phyloP scores from a whole-genome alignment of 2,888 invertebrate genomes.

The Drosophila tripunctata region DNA sequence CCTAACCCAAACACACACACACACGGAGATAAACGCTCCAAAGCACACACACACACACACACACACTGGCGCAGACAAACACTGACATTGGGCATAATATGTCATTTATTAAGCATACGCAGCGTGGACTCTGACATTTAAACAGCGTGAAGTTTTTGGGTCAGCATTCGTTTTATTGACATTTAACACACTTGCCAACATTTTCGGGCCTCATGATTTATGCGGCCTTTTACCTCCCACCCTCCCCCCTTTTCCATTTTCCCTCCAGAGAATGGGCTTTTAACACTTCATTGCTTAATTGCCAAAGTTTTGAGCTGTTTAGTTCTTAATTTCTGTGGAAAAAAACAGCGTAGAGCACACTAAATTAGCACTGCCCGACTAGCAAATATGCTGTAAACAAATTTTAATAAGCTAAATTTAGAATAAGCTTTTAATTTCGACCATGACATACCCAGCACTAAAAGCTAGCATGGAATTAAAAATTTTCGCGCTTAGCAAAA shows the following conservation, averaged over 20 bases:
- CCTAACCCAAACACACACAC: constrained; percentile 2
- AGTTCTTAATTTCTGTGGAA: constrained; percentile 22
- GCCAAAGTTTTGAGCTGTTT: constrained; percentile 36
- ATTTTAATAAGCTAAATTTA: neutral
- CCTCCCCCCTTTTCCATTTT: neutral
- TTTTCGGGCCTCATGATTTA: constrained; percentile 32
- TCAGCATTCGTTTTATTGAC: constrained; percentile 62
- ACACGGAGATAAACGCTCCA: constrained; percentile 1
- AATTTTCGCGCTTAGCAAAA: too few relatives aligned
- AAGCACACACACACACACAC: neutral
- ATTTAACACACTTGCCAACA: constrained; percentile 64
- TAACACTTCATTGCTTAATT: constrained; percentile 49
- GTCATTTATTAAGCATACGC: constrained; percentile 73
- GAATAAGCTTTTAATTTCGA: too few relatives aligned
- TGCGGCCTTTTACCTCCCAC: constrained; percentile 5
- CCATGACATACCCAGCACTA: too few relatives aligned
- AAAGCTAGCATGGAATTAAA: too few relatives aligned
- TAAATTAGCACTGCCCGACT: neutral
- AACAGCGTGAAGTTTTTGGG: constrained; percentile 58
- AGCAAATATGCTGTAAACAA: constrained; percentile 3
- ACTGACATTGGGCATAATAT: constrained; percentile 42
- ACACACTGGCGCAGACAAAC: neutral
- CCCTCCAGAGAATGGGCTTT: neutral
- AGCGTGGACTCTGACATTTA: constrained; percentile 64
- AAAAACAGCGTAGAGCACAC: neutral